Evolutionary conservation across 1,140 invertebrate genomes (phyloP), one percentile per base, ranked within the genome.

Genomic region (Aphaenogaster floridana): DNA sequence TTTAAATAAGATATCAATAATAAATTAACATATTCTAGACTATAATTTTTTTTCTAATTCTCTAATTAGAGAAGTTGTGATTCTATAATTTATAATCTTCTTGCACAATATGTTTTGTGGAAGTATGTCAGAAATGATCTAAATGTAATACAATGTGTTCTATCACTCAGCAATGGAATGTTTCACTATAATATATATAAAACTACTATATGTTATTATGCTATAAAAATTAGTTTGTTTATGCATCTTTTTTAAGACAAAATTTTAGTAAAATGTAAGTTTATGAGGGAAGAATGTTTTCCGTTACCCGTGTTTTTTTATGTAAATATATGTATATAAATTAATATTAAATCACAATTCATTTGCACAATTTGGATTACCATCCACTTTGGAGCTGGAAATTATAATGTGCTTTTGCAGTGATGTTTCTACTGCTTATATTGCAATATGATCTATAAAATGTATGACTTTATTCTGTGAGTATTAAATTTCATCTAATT

Each of bases 251-350:
- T 15, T 61, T 45, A 45, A 72, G 28, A 74, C 8, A 59, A 74
- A 48, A 61, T 74, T 36, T 36, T 45, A 59, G 45, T 71, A 36
- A 83, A 74, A 74, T 74, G 42, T 48, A 48, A 15, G 52, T 69
- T 81, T 36, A 61, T 39, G 7, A 72, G 68, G 68, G 80, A 83
- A 83, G 68, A 83, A 42, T 68, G 34, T 61, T 59, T 83, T 83
- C 34, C 17, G 17, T 83, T 74, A 74, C 34, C 39, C 39, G 66
- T 34, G 52, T 83, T 36, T 3, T 74, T 74, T 42, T 83, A 72
- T 83, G 42, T 72, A 83, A 72, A 45, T 69, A 48, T 81, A 57
- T 72, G 11, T 83, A 36, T 72, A 83, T 83, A 52, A 59, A 80
- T 80, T 48, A 71, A 71, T 81, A 69, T 69, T 80, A 42, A 83